Base-by-base conservation (phyloP, 2,797 vertebrate genomes). In the Eurystomus glaucurus region DNA sequence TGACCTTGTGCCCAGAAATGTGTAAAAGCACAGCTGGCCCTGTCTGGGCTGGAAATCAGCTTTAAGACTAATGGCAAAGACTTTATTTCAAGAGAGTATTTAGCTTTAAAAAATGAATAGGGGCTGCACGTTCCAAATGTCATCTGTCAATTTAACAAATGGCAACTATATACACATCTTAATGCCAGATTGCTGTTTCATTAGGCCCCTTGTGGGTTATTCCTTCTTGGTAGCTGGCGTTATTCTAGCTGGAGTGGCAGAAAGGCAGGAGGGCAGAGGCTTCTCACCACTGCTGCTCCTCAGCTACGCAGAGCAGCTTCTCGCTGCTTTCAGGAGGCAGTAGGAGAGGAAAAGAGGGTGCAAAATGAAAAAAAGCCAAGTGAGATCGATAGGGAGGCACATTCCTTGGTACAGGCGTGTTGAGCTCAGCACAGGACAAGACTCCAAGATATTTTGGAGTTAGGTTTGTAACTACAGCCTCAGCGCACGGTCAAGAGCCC, bases 131-230 rank as follows among this genome's bases (percentile, higher is more conserved):
- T 83, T 97, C 92, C 92, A 96, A 96, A 96, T 95, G 95, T 97
- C 92, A 92, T 89, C 86, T 92, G 93, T 94, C 94, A 96, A 25
- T 94, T 96, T 95, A 97, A 96, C 86, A 93, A 92, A 95, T 89
- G 84, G 93, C 93, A 96, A 64, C 80, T 78, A 29, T 77, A 88
- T 54, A 79, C 68, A 25, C 75, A 39, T 91, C 81, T 74, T 95
- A 94, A 88, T 77, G 87, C 89, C 95, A 97, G 95, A 91, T 45
- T 92, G 95, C 89, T 82, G 68, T 94, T 97, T 94, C 94, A 79
- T 94, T 94, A 94, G 91, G 65, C 86, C 96, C 71, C 61, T 94
- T 61, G 52, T 41, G 75, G 92, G 70, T 87, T 94, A 90, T 69
- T 90, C 61, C 68, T 90, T 61, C 77, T 48, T 48, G 54, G 87